A percentile compares a stretch with the other conserved stretches of the same genome.
phyloP scores from a whole-genome alignment of 2,797 vertebrate genomes.

The Spondyliosoma cantharus region DNA sequence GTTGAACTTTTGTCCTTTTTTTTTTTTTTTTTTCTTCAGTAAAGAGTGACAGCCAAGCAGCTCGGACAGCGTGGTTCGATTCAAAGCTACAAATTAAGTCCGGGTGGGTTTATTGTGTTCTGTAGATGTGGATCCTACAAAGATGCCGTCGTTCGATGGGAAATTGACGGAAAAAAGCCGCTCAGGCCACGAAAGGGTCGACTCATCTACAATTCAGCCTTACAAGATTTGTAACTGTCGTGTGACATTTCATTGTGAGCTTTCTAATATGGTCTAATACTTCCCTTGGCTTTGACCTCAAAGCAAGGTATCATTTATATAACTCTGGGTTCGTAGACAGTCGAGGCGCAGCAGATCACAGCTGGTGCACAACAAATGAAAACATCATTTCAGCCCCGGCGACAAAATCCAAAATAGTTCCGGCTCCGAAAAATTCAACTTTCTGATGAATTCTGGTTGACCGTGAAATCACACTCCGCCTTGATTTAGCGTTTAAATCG shows the following conservation, averaged over 20 bases:
- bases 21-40: not conserved
- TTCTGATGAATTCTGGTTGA: constrained; percentile 63
- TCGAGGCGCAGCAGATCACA: constrained; percentile 2
- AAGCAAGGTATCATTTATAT: constrained; percentile 9
- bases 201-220: not conserved
- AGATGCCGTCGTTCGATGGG: not conserved
- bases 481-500: constrained; percentile 63
- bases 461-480: constrained; percentile 59
- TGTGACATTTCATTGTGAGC: not conserved
- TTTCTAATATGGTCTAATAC: constrained; percentile 1
- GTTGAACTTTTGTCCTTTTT: constrained; percentile 14
- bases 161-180: not conserved
- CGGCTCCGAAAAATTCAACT: constrained; percentile 55
- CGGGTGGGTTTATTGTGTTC: not conserved
- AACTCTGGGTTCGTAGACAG: not conserved
- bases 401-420: constrained; percentile 47
- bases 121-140: not conserved
- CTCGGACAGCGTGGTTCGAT: not conserved
- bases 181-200: not conserved
- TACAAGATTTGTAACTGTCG: not conserved
- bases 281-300: constrained; percentile 7
- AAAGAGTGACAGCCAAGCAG: constrained; percentile 5
- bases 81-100: not conserved
- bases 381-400: constrained; percentile 48
- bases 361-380: constrained; percentile 24